A percentile compares a stretch with the other conserved stretches of the same genome.
Evolutionary conservation across 2,888 invertebrate species (phyloP).

Genomic region (Ophraella communa): DNA sequence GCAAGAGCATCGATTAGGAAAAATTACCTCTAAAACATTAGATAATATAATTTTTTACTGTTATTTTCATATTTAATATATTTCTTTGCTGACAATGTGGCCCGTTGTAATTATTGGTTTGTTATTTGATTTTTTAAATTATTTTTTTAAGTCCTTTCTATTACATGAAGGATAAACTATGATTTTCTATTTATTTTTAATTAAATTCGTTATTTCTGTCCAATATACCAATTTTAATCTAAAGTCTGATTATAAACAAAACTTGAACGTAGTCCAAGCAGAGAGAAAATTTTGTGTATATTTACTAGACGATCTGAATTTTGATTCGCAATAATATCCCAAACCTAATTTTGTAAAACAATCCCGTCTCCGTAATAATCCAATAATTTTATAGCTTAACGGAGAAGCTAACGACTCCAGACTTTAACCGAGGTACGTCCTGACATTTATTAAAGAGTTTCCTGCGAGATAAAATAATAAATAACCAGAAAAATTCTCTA

Average conservation of each 20-base stretch:
- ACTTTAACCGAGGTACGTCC: background rate
- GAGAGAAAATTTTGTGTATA: background rate
- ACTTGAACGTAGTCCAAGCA: background rate
- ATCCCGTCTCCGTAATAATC: background rate
- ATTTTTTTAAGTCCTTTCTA: too few relatives aligned
- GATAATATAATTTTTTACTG: too few relatives aligned
- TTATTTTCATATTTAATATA: too few relatives aligned
- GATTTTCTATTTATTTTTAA: too few relatives aligned
- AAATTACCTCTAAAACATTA: too few relatives aligned
- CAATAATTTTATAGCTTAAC: background rate
- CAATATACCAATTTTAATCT: background rate
- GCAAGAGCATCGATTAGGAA: too few relatives aligned
- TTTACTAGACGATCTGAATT: background rate
- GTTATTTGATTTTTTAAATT: too few relatives aligned
- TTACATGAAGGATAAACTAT: too few relatives aligned
- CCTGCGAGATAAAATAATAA: background rate
- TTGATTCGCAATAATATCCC: background rate
- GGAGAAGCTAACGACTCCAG: background rate
- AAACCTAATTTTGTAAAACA: background rate
- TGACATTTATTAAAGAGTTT: background rate
- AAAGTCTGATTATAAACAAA: background rate
- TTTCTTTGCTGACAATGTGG: too few relatives aligned
- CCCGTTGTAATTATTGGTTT: too few relatives aligned
- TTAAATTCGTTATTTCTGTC: background rate
- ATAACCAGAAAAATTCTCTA: background rate